These are phyloP conservation scores for Julus scandinavius DNA, from an alignment of 2,888 invertebrate species.

Conservation along the genomic window DNA sequence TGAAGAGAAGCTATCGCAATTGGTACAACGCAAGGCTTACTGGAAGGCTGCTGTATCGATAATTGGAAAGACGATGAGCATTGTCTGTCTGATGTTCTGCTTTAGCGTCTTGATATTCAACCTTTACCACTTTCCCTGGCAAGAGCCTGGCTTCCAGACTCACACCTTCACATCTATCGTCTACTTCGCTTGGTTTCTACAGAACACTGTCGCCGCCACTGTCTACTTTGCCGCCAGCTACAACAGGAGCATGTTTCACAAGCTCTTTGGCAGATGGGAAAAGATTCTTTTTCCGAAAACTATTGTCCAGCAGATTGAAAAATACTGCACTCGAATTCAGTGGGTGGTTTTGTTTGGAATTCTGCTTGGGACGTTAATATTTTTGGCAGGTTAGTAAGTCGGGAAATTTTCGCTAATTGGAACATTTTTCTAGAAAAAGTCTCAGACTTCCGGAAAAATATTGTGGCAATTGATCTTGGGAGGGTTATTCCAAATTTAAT, in stretches of 20 bases:
- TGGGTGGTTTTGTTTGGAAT: neutral
- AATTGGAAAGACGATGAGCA: conserved; percentile 30
- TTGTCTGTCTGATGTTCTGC: neutral
- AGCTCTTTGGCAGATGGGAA: conserved; percentile 47
- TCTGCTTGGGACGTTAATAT: neutral
- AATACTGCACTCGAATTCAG: conserved; percentile 39
- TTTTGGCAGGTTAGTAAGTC: conserved; percentile 3
- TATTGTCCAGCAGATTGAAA: conserved; percentile 5
- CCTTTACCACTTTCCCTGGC: conserved; percentile 44
- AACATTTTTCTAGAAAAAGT: too few relatives aligned
- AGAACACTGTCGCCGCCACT: conserved; percentile 44
- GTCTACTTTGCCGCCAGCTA: neutral
- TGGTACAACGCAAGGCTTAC: neutral
- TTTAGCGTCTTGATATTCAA: neutral
- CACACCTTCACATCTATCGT: conserved; percentile 44
- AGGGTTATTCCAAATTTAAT: too few relatives aligned
- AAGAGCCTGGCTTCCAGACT: conserved; percentile 40
- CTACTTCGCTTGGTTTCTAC: conserved; percentile 49
- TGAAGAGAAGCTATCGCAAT: neutral
- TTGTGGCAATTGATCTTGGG: too few relatives aligned
- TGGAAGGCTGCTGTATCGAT: neutral
- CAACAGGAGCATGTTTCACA: neutral
- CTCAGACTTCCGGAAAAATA: too few relatives aligned
- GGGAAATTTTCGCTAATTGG: too few relatives aligned
- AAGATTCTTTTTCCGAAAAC: conserved; percentile 37